Evolutionary conservation across 2,113 vertebrate species (phyloP).

Genomic region (mouse (Mus musculus)): GRCm39 chr5:30310001-30310500

Average conservation of each 20-base stretch:
- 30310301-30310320: conserved; percentile 92
- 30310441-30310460: neutral
- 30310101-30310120: conserved; percentile 50
- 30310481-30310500: neutral
- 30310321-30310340: conserved; percentile 94
- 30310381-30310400: conserved; percentile 92
- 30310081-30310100: neutral
- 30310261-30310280: conserved; percentile 56
- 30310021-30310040: neutral
- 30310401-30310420: conserved; percentile 85
- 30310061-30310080: neutral
- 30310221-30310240: conserved; percentile 64
- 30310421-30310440: neutral
- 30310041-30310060: neutral
- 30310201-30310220: conserved; percentile 45
- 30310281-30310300: conserved; percentile 93
- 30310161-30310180: conserved; percentile 22
- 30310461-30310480: neutral
- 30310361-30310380: conserved; percentile 94
- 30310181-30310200: conserved; percentile 47
- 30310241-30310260: conserved; percentile 74
- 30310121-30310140: conserved; percentile 46
- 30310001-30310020: neutral
- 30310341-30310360: conserved; percentile 95
- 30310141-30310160: conserved; percentile 68